phyloP scores from a whole-genome alignment of 2,888 invertebrate species.

The Synergus laeviventris region DNA sequence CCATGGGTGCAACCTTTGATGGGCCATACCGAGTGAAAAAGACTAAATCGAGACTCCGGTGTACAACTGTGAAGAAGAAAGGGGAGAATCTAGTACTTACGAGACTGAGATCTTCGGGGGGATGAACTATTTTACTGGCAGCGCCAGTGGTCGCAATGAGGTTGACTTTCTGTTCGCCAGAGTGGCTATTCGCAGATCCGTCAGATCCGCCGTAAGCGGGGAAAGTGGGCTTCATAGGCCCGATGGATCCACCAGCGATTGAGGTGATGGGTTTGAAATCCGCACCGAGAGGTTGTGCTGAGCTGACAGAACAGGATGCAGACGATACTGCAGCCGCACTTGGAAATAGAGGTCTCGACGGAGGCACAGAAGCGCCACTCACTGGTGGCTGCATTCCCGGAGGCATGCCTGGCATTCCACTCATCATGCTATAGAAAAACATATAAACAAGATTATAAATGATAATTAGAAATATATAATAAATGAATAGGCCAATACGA shows the following conservation, averaged over 20 bases:
- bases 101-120: slow-evolving; percentile 92
- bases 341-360: slow-evolving; percentile 88
- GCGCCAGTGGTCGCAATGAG: slow-evolving; percentile 88
- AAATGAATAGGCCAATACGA: background rate
- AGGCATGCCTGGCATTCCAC: slow-evolving; percentile 75
- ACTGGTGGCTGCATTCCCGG: slow-evolving; percentile 75
- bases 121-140: slow-evolving; percentile 94
- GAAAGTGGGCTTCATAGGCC: slow-evolving; percentile 84
- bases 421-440: slow-evolving; percentile 76
- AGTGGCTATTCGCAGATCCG: slow-evolving; percentile 75
- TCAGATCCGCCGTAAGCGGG: slow-evolving; percentile 81
- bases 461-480: slow-evolving; percentile 26
- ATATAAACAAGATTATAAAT: slow-evolving; percentile 43
- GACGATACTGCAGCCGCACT: slow-evolving; percentile 81
- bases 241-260: slow-evolving; percentile 73
- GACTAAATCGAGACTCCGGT: too few relatives aligned
- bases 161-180: slow-evolving; percentile 76
- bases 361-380: slow-evolving; percentile 71
- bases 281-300: slow-evolving; percentile 79
- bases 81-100: slow-evolving; percentile 70
- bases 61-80: background rate
- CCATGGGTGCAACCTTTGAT: too few relatives aligned
- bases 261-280: slow-evolving; percentile 80
- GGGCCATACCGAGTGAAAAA: too few relatives aligned
- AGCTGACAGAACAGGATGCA: slow-evolving; percentile 78